These are phyloP conservation scores for Champsocephalus gunnari DNA, from an alignment of 2,797 vertebrate genomes.

Conservation along the genomic window DNA sequence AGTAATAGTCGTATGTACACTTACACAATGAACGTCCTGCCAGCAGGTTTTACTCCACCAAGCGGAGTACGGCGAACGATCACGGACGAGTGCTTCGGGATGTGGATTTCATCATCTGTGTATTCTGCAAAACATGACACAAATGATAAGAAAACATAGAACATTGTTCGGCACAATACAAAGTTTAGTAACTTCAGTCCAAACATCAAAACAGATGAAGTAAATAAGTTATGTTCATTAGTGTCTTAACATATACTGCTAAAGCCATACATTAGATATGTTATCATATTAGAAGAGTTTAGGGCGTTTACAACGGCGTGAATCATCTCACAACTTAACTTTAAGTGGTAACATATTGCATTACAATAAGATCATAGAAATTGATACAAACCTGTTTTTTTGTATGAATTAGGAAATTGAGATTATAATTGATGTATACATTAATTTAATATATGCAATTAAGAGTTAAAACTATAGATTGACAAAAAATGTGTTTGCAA, in stretches of 20 bases:
- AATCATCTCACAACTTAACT: neutral
- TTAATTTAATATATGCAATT: neutral
- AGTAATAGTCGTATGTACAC: slow-evolving; percentile 64
- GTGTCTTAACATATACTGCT: too few relatives aligned
- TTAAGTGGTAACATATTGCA: too few relatives aligned
- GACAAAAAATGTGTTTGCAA: neutral
- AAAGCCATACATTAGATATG: too few relatives aligned
- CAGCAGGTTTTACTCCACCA: slow-evolving; percentile 96
- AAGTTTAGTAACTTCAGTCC: too few relatives aligned
- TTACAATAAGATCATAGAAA: neutral
- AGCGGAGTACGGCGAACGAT: slow-evolving; percentile 96
- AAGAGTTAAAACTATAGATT: neutral
- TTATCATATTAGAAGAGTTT: too few relatives aligned
- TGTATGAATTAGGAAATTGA: neutral
- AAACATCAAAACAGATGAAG: neutral
- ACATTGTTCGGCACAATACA: neutral
- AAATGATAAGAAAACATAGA: neutral
- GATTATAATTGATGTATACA: too few relatives aligned
- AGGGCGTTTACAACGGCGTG: neutral
- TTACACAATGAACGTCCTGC: slow-evolving; percentile 98
- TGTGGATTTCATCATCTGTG: slow-evolving; percentile 93
- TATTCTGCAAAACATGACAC: slow-evolving; percentile 85
- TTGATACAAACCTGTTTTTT: too few relatives aligned
- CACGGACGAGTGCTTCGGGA: slow-evolving; percentile 96
- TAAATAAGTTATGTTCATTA: neutral